Evolutionary conservation across 2,113 vertebrate species (phyloP), one percentile per base, ranked within the genome.

Genomic region (Myrmophylax atrothorax): DNA sequence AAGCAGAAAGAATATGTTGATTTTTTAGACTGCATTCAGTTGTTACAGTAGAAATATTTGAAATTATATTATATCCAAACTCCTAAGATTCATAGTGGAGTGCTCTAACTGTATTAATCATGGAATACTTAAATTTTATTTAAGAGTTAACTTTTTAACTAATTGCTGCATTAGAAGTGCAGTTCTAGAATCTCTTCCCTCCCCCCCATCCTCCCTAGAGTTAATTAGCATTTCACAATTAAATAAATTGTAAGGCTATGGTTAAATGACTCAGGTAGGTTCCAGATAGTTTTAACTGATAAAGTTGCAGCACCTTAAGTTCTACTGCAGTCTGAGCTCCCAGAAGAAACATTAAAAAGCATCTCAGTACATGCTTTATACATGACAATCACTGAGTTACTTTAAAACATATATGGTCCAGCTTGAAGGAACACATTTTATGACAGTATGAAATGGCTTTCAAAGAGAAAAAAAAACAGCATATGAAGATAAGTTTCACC

Each of bases 1-100:
- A 90, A 84, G 55, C 50, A 93, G 60, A 94, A 93, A 52, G 28
- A 33, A 46, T 31, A 6, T 7, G 55, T 14, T 84, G 72, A 46
- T 80, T 93, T 95, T 95, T 86, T 78, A 67, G 69, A 55, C n/a
- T 15, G 25, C 20, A 50, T 80, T 91, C 29, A 37, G 26, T 49
- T 70, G 33, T 53, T 79, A 55, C 7, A 80, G 33, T 14, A 74
- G 13, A 64, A 75, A 60, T 63, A 58, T 38, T 83, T 66, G 18
- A 81, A 74, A 67, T 84, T 64, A 46, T 64, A 46, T 55, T 46
- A 42, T 84, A 80, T 84, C 47, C 56, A 84, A 47, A 83, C 31
- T 44, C 67, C 38, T 35, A 62, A 76, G 44, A 78, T 74, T 88
- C 33, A 52, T 25, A 67, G 17, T 66, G 16, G 29, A 90, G 14